Evolutionary conservation across 2,113 vertebrate species (phyloP).

Genomic region (Cryptotis parvus): DNA sequence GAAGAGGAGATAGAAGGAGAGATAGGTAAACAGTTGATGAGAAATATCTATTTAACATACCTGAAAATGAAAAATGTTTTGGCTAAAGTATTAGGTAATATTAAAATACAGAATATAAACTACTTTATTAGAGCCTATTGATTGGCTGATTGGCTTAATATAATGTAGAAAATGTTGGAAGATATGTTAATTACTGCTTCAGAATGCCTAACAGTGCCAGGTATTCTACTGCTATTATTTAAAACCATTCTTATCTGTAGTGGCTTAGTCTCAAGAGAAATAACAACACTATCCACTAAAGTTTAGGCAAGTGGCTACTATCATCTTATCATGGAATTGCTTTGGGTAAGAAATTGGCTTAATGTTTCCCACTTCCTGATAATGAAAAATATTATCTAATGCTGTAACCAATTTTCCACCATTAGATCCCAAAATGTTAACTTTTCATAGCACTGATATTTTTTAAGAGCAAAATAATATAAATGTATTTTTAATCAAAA

Average conservation of each 20-base stretch:
- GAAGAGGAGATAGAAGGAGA: background rate
- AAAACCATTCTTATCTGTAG: background rate
- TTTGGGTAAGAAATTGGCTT: background rate
- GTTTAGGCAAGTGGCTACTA: background rate
- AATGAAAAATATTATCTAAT: background rate
- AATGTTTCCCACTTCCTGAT: too few species aligned
- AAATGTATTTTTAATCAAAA: background rate
- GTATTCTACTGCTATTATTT: background rate
- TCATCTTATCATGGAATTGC: background rate
- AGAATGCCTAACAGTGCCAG: background rate
- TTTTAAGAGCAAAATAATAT: background rate
- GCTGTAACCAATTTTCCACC: background rate
- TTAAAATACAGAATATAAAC: background rate
- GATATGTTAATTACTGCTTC: background rate
- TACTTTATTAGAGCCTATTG: background rate
- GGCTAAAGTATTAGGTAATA: background rate
- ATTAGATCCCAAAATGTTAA: background rate
- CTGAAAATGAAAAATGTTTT: background rate
- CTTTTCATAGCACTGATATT: background rate
- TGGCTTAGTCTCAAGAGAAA: background rate
- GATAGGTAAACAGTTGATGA: background rate
- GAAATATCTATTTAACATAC: background rate
- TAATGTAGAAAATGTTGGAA: background rate
- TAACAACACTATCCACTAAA: background rate
- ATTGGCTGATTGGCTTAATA: background rate